Base-by-base conservation (phyloP, 2,888 invertebrate genomes). In the Elmis aenea region DNA sequence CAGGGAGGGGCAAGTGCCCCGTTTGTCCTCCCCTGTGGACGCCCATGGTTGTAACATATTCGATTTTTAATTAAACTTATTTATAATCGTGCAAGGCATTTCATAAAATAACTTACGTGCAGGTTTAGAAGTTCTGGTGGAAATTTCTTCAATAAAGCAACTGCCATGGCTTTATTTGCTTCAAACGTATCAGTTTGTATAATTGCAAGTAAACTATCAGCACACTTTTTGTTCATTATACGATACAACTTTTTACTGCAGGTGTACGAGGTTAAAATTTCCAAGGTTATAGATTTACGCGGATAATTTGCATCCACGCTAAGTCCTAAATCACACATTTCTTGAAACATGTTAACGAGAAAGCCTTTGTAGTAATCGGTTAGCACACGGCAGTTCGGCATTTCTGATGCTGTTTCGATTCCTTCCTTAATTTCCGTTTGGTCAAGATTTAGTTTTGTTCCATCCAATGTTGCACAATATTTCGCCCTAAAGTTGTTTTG, bases 111-210 rank as follows among this genome's bases (percentile, higher is more conserved):
- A n/a, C n/a, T n/a, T n/a, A n/a, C n/a, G n/a, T n/a, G n/a, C n/a
- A n/a, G n/a, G n/a, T n/a, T n/a, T n/a, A n/a, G n/a, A n/a, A 53
- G 41, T 5, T 48, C 38, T 0, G 61, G 44, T 0, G 69, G 64
- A 25, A 68, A 54, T 13, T 61, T 51, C 8, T 64, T 63, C 5
- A 86, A 62, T 30, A 87, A 68, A 2, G 72, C 67, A 5, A 80
- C 67, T 0, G 83, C 79, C 33, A 81, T 61, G 1, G 69, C 70
- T 59, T 90, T 88, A 59, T 88, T 90, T 5, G 69, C 69, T 59
- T 90, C 90, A 52, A 86, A 91, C 5, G 82, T 79, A 58, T 91
- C 90, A 21, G 52, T 52, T n/a, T 62, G 24, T 22, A 42, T 9
- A 21, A 62, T 52, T 21, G 46, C 48, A 26, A 57, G 59, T 23